phyloP scores from a whole-genome alignment of 2,797 vertebrate species.

The Mormyrus proboscirostris region DNA sequence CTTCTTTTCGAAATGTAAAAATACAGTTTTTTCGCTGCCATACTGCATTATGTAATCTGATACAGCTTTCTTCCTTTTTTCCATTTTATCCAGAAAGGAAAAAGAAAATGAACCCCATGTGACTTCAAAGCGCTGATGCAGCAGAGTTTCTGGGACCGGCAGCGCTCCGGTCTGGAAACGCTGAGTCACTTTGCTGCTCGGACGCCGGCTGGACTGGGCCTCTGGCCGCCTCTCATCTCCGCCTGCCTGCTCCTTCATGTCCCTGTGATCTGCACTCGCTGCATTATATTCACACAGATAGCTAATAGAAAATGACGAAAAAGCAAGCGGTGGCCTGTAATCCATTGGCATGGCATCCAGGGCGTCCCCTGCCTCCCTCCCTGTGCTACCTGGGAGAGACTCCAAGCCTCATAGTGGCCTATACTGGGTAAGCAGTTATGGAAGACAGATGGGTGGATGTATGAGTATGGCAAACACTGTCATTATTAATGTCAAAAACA shows the following conservation, averaged over 20 bases:
- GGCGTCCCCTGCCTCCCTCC: not conserved
- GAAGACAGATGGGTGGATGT: not conserved
- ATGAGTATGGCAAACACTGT: not conserved
- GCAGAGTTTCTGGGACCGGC: not conserved
- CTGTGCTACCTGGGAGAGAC: not conserved
- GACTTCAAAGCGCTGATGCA: slow-evolving; percentile 7
- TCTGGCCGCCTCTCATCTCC: not conserved
- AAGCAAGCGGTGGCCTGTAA: not conserved
- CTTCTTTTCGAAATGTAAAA: not conserved
- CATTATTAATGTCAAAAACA: not conserved
- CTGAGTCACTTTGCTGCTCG: not conserved
- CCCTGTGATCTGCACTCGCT: not conserved
- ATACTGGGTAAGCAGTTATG: not conserved
- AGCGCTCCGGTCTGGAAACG: not conserved
- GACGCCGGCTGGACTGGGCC: not conserved
- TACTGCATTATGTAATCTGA: slow-evolving; percentile 41
- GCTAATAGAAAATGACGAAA: not conserved
- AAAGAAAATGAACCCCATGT: not conserved
- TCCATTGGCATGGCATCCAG: not conserved
- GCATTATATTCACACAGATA: not conserved
- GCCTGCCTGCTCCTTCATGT: not conserved
- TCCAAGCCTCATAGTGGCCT: not conserved
- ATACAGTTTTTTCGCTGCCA: slow-evolving; percentile 10
- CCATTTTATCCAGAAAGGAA: slow-evolving; percentile 22
- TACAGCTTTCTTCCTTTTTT: slow-evolving; percentile 40